Evolutionary conservation across 2,113 vertebrate species (phyloP).

Genomic region (Halcyon malimbica): DNA sequence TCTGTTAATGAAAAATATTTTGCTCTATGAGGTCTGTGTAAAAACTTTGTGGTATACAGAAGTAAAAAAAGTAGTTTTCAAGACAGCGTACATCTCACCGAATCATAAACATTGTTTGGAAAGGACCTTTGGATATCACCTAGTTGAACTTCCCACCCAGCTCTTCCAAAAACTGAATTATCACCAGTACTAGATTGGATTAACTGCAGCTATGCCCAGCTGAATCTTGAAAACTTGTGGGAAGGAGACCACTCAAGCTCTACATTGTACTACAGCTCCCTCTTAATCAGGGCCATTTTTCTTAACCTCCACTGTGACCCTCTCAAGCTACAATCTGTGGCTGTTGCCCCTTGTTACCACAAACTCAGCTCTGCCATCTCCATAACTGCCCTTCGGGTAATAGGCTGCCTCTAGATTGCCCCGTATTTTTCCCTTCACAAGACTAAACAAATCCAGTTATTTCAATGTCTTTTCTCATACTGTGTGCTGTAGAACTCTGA

Average conservation of each 20-base stretch:
- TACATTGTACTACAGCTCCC: background rate
- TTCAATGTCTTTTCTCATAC: background rate
- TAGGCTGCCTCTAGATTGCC: background rate
- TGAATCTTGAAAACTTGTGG: background rate
- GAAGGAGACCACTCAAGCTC: background rate
- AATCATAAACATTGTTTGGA: accelerated
- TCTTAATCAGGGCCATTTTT: background rate
- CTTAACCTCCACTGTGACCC: background rate
- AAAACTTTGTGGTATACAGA: background rate
- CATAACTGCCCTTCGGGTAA: accelerated
- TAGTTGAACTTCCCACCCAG: background rate
- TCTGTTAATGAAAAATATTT: background rate
- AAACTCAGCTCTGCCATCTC: background rate
- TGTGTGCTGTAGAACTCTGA: background rate
- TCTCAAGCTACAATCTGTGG: background rate
- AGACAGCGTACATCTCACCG: background rate
- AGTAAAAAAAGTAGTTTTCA: background rate
- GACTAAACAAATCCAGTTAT: background rate
- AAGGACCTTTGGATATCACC: background rate
- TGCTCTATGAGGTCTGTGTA: background rate
- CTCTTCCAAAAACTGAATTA: background rate
- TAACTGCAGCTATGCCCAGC: background rate
- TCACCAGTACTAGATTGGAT: background rate
- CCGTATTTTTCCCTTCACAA: accelerated
- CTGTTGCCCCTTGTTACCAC: background rate